Evolutionary conservation across 2,113 vertebrate species (phyloP).

Genomic region (Mus spicilegus): DNA sequence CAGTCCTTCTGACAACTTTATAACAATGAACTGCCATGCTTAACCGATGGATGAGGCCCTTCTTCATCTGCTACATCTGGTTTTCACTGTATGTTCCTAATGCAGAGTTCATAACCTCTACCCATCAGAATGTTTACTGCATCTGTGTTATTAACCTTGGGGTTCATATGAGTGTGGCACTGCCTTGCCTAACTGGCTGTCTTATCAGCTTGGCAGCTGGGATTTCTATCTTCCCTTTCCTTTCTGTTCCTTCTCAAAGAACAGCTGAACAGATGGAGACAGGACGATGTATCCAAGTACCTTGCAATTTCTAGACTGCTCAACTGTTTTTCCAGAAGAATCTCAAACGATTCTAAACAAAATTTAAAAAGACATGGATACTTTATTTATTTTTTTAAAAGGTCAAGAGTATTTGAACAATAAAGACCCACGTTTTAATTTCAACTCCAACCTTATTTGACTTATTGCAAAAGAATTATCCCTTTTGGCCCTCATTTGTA

Average conservation of each 20-base stretch:
- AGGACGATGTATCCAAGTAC: not conserved
- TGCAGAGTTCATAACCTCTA: constrained; percentile 51
- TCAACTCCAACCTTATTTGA: not conserved
- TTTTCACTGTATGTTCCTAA: not conserved
- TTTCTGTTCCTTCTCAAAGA: constrained; percentile 56
- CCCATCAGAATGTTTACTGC: constrained; percentile 61
- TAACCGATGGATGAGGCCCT: constrained; percentile 64
- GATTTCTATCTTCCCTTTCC: not conserved
- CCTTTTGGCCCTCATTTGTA: not conserved
- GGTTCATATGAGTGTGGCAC: constrained; percentile 33
- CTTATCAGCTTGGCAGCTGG: constrained; percentile 13
- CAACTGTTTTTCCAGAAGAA: constrained; percentile 25
- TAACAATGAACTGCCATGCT: constrained; percentile 65
- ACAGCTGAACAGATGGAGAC: constrained; percentile 19
- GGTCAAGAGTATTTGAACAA: not conserved
- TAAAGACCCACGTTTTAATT: not conserved
- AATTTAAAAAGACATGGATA: not conserved
- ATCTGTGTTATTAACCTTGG: constrained; percentile 72
- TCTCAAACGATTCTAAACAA: not conserved
- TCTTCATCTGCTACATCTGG: constrained; percentile 40
- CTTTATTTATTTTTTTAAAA: not conserved
- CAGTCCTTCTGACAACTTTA: constrained; percentile 68
- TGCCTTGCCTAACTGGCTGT: constrained; percentile 14
- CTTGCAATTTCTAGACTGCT: not conserved
- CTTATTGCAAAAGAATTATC: not conserved